phyloP scores from a whole-genome alignment of 2,113 vertebrate genomes.

The Rhabdomys dilectus region DNA sequence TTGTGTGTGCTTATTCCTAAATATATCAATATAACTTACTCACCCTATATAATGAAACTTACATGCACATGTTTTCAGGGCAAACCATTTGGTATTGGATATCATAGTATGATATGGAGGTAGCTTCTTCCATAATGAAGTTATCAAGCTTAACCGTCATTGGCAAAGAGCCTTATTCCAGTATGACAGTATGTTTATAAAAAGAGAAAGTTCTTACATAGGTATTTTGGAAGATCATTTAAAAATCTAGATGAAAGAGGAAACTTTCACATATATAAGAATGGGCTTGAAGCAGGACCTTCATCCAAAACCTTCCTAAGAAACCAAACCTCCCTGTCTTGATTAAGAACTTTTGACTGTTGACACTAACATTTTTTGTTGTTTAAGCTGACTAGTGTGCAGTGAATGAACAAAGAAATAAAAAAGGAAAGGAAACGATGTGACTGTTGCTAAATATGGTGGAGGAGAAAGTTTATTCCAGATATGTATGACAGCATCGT shows the following conservation, averaged over 20 bases:
- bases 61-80: not conserved
- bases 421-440: no score
- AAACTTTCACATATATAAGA: not conserved
- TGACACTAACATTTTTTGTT: not conserved
- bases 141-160: not conserved
- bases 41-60: not conserved
- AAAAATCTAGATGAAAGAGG: not conserved
- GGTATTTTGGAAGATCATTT: not conserved
- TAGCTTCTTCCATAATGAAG: not conserved
- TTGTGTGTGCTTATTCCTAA: not conserved
- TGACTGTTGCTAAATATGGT: no score
- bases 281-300: accelerated
- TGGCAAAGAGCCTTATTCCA: accelerated
- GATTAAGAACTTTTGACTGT: not conserved
- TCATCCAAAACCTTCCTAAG: not conserved
- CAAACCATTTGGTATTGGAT: not conserved
- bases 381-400: not conserved
- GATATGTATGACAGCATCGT: no score
- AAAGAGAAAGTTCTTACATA: not conserved
- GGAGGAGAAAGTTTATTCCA: no score
- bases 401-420: not conserved
- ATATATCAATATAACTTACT: not conserved
- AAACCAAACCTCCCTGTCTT: not conserved
- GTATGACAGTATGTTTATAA: no score
- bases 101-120: not conserved